Percentiles rank a stretch among this genome's conserved stretches.
Conservation (phyloP, 2,888 invertebrate species). For the Spodoptera littoralis region DNA sequence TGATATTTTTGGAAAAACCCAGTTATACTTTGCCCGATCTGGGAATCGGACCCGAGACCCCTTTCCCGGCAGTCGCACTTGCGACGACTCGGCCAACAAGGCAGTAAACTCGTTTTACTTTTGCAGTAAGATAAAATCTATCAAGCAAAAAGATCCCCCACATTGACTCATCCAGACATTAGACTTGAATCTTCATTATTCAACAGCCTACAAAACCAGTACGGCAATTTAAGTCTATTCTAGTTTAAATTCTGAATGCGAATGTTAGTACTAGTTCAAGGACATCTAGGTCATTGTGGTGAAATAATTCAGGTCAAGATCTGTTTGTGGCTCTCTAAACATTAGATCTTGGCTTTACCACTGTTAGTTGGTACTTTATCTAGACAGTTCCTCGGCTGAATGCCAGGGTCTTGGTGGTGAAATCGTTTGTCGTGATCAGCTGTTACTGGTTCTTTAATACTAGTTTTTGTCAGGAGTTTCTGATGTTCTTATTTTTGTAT, state of each 20-base stretch:
- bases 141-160: no score
- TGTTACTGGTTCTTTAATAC: not conserved
- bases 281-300: constrained; percentile 7
- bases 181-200: no score
- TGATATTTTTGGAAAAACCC: no score
- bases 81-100: no score
- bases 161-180: no score
- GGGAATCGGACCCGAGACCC: no score
- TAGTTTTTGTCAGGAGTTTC: no score
- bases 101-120: not conserved
- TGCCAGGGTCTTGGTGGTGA: constrained; percentile 18
- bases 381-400: constrained; percentile 26
- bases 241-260: constrained; percentile 1
- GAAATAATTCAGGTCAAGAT: constrained; percentile 7
- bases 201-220: not conserved
- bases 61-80: no score
- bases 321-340: constrained; percentile 20
- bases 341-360: constrained; percentile 20
- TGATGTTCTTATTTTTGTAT: no score
- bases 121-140: no score
- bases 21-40: no score
- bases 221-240: not conserved
- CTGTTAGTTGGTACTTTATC: constrained; percentile 25
- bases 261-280: constrained; percentile 11
- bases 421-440: constrained; percentile 6